phyloP scores from a whole-genome alignment of 2,888 invertebrate species.

The Phorcus lineatus region DNA sequence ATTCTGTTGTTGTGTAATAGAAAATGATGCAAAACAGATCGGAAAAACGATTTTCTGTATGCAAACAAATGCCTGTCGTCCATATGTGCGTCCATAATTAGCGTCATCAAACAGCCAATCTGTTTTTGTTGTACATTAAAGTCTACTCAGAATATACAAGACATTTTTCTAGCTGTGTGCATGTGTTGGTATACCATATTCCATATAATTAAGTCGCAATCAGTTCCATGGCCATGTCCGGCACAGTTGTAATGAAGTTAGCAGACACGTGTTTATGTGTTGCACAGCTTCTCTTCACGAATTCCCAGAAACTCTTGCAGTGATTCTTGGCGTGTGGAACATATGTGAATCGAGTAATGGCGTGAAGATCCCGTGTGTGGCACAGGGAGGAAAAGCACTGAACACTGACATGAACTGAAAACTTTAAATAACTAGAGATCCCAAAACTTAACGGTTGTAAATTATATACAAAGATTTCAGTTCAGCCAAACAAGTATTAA shows the following conservation, averaged over 20 bases:
- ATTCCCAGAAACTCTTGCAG: too few species aligned
- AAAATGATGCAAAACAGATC: constrained; percentile 1
- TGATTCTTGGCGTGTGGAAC: too few species aligned
- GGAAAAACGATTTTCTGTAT: background rate
- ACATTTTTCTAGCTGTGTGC: background rate
- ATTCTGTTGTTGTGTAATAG: background rate
- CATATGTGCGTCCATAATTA: background rate
- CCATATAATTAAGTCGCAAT: constrained; percentile 2
- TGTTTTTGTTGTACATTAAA: constrained; percentile 12
- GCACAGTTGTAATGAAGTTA: background rate
- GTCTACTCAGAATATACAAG: background rate
- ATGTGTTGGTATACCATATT: background rate
- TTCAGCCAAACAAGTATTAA: too few species aligned
- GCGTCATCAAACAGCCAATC: background rate
- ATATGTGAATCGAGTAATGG: too few species aligned
- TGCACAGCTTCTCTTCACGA: background rate
- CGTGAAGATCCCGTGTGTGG: too few species aligned
- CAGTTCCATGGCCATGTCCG: constrained; percentile 8
- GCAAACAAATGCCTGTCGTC: background rate
- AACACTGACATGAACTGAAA: too few species aligned
- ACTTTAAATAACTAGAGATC: too few species aligned
- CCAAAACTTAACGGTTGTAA: too few species aligned
- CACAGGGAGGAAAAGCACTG: too few species aligned
- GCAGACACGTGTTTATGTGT: background rate
- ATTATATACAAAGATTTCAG: too few species aligned